Evolutionary conservation across 1,140 invertebrate species (phyloP).

Genomic region (Megalonaias nervosa): DNA sequence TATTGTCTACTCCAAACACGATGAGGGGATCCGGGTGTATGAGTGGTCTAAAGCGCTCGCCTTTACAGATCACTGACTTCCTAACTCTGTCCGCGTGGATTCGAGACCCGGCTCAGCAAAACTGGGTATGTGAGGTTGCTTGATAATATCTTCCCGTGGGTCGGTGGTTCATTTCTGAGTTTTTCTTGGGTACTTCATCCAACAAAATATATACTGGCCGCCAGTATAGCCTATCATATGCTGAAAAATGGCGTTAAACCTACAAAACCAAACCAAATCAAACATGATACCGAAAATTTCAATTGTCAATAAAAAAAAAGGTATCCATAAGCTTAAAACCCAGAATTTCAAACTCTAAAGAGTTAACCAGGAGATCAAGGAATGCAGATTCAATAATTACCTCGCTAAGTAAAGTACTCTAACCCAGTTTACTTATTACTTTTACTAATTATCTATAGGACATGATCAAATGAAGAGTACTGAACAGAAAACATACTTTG

Average conservation of each 20-base stretch:
- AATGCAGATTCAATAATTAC: constrained; percentile 18
- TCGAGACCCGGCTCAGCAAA: too few relatives aligned
- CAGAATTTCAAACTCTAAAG: constrained; percentile 2
- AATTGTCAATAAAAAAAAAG: constrained; percentile 17
- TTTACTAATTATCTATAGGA: background rate
- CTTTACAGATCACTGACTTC: too few relatives aligned
- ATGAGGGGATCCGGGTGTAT: background rate
- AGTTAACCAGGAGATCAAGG: background rate
- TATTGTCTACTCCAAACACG: constrained; percentile 11
- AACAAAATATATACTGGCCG: too few relatives aligned
- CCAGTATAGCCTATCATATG: too few relatives aligned
- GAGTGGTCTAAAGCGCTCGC: too few relatives aligned
- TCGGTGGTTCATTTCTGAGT: too few relatives aligned
- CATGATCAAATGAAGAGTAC: constrained; percentile 23
- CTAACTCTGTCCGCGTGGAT: too few relatives aligned
- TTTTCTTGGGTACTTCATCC: too few relatives aligned
- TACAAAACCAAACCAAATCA: too few relatives aligned
- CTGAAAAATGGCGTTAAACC: too few relatives aligned
- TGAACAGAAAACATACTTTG: background rate
- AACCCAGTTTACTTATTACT: background rate
- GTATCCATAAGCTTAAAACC: constrained; percentile 7
- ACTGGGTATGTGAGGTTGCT: too few relatives aligned
- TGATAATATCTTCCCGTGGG: too few relatives aligned
- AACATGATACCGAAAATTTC: background rate
- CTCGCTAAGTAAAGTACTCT: background rate